A percentile compares a stretch with the other conserved stretches of the same genome.
Evolutionary conservation across 2,888 invertebrate species (phyloP).

Genomic region (Leucophora obtusa): DNA sequence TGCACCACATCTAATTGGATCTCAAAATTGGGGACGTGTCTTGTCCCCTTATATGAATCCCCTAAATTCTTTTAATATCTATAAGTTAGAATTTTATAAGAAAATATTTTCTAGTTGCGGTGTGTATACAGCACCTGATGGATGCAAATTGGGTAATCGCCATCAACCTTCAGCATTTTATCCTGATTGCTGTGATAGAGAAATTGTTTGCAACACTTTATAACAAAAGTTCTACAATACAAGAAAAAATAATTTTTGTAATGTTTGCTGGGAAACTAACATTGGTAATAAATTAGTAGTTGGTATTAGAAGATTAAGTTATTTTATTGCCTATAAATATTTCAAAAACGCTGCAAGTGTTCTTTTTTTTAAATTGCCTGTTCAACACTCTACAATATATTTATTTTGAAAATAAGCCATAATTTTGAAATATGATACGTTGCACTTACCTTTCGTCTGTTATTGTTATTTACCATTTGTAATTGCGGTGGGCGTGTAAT

Average conservation of each 20-base stretch:
- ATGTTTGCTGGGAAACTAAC: no score
- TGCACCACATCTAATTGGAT: no score
- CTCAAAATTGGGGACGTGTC: no score
- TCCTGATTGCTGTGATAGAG: constrained; percentile 36
- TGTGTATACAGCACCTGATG: not conserved
- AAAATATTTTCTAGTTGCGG: constrained; percentile 36
- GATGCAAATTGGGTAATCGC: constrained; percentile 16
- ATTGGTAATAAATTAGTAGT: not conserved
- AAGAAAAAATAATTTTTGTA: no score
- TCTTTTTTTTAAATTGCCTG: constrained; percentile 24
- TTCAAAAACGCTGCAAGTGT: constrained; percentile 15
- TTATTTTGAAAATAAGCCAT: constrained; percentile 5
- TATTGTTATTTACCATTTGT: not conserved
- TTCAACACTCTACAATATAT: constrained; percentile 26
- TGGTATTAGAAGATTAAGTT: not conserved
- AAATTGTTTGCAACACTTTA: not conserved
- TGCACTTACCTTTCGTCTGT: constrained; percentile 5
- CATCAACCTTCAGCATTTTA: constrained; percentile 9
- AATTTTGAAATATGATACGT: constrained; percentile 41
- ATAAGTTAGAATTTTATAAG: no score
- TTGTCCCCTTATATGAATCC: no score
- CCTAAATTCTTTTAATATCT: no score
- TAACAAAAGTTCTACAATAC: no score
- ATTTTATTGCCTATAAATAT: not conserved
- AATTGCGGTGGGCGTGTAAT: constrained; percentile 54